Conservation (phyloP, 2,113 vertebrate species). For the Illadopsis cleaveri region DNA sequence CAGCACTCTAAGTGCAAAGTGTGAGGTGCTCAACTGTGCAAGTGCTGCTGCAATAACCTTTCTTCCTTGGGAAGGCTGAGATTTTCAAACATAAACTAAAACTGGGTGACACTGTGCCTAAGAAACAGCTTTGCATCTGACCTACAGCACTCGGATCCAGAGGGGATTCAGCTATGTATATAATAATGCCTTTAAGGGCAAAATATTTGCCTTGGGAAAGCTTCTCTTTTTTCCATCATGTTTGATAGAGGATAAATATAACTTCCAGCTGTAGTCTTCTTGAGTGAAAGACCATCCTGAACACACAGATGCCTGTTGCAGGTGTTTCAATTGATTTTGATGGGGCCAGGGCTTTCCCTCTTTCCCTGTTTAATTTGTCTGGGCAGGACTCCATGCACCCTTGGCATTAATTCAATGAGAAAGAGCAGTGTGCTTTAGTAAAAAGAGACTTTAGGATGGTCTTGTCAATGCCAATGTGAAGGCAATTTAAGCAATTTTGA, state of each 20-base stretch:
- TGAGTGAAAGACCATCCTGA: not conserved
- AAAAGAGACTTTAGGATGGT: not conserved
- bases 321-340: not conserved
- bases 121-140: not conserved
- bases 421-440: not conserved
- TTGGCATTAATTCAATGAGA: not conserved
- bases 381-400: not conserved
- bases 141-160: not conserved
- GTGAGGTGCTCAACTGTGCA: not conserved
- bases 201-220: not conserved
- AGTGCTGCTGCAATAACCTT: not conserved
- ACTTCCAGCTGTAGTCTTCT: not conserved
- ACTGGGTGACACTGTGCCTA: not conserved
- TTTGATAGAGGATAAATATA: not conserved
- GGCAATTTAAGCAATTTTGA: constrained; percentile 9
- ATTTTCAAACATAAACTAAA: not conserved
- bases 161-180: not conserved
- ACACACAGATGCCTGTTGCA: not conserved
- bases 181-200: not conserved
- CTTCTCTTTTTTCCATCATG: not conserved
- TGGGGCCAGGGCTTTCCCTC: not conserved
- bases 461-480: not conserved
- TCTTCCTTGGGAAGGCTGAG: not conserved
- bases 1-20: not conserved
- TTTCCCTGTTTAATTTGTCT: constrained; percentile 9